phyloP scores from a whole-genome alignment of 2,888 invertebrate species.

The Mechanitis mazaeus region DNA sequence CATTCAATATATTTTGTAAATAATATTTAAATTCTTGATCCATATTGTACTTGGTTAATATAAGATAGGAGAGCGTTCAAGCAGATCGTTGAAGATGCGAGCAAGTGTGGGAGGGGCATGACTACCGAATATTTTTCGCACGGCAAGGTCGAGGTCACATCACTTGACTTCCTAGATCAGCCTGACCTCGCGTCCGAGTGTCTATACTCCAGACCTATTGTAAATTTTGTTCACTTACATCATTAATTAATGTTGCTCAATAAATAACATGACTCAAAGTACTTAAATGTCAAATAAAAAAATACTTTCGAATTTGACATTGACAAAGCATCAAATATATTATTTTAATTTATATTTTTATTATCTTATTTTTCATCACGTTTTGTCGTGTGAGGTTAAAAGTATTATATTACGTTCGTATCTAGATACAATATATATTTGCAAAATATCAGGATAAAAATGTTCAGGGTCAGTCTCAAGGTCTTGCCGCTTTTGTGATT shows the following conservation, averaged over 20 bases:
- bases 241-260: neutral
- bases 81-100: constrained; percentile 25
- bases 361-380: constrained; percentile 10
- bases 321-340: neutral
- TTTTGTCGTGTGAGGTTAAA: constrained; percentile 17
- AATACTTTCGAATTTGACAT: constrained; percentile 1
- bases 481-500: constrained; percentile 71
- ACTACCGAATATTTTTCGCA: constrained; percentile 68
- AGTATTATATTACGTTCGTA: constrained; percentile 31
- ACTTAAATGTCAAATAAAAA: no score
- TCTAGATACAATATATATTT: constrained; percentile 47
- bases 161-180: constrained; percentile 72
- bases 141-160: constrained; percentile 70
- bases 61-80: constrained; percentile 20
- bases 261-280: neutral
- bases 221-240: neutral
- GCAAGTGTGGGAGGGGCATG: constrained; percentile 32
- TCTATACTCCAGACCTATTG: constrained; percentile 25
- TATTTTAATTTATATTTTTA: constrained; percentile 2
- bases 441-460: constrained; percentile 74
- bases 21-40: constrained; percentile 11
- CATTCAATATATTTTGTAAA: neutral
- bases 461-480: constrained; percentile 74
- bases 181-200: constrained; percentile 40
- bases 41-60: constrained; percentile 18